Evolutionary conservation across 35 echinoderm and acorn worm species (phyloP).

Genomic region (Strongylocentrotus purpuratus): DNA sequence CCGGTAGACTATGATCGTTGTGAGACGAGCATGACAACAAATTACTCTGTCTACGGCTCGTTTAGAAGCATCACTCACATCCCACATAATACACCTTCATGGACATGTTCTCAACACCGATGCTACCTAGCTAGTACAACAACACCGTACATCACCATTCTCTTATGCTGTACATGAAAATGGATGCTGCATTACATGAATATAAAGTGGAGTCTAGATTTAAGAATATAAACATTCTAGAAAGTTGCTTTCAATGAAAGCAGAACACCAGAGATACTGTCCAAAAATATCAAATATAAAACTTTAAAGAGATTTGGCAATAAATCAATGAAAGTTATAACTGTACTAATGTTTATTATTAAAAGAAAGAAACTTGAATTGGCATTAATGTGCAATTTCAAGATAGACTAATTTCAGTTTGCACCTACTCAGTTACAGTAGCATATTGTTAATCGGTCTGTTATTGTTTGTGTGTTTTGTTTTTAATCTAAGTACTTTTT

Average conservation of each 20-base stretch:
- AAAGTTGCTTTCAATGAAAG: not conserved
- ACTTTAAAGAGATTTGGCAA: not conserved
- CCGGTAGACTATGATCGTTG: not conserved
- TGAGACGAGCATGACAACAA: not conserved
- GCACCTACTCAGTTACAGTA: too few relatives aligned
- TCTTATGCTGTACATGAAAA: not conserved
- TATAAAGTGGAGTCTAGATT: not conserved
- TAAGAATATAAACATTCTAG: not conserved
- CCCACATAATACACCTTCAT: not conserved
- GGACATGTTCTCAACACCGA: not conserved
- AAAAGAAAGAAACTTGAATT: not conserved
- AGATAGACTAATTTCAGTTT: too few relatives aligned
- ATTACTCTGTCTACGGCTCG: not conserved
- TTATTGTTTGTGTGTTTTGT: too few relatives aligned
- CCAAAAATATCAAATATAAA: not conserved
- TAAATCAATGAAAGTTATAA: too few relatives aligned
- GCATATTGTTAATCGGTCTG: too few relatives aligned
- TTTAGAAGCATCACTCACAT: slow-evolving; percentile 1
- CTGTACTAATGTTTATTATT: not conserved
- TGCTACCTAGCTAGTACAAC: not conserved
- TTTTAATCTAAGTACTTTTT: too few relatives aligned
- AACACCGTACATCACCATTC: not conserved
- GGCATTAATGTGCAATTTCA: too few relatives aligned
- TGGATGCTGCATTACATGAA: not conserved
- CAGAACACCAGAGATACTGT: not conserved